phyloP scores from a whole-genome alignment of 2,113 vertebrate genomes.

The crab-eating macaque (Macaca fascicularis) region DNA sequence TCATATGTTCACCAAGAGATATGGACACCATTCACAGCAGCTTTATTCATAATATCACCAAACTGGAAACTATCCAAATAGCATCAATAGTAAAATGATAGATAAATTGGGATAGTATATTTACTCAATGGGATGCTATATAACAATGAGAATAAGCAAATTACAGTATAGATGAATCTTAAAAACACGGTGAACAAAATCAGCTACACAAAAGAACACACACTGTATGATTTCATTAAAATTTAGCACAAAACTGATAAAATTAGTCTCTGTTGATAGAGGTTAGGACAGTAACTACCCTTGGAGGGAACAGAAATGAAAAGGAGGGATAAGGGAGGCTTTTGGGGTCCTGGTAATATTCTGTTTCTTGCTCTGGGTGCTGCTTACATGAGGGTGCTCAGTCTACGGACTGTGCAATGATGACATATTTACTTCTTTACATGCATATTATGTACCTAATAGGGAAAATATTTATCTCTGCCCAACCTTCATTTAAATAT shows the following conservation, averaged over 20 bases:
- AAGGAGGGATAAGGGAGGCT: not conserved
- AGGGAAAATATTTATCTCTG: conserved; percentile 36
- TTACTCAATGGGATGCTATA: not conserved
- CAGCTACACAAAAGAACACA: not conserved
- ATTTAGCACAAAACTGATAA: not conserved
- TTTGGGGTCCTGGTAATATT: not conserved
- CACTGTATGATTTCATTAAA: not conserved
- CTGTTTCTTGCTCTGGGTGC: not conserved
- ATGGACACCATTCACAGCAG: not conserved
- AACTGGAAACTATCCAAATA: conserved; percentile 5
- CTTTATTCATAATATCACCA: not conserved
- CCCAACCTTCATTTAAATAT: conserved; percentile 9
- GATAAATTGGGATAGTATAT: not conserved
- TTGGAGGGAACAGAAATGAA: not conserved
- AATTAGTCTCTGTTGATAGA: not conserved
- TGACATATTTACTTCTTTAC: not conserved
- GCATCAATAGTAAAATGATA: not conserved
- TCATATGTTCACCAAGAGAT: not conserved
- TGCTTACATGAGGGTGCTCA: not conserved
- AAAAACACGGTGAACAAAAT: not conserved
- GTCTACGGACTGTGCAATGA: not conserved
- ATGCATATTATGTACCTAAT: not conserved
- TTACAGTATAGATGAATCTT: not conserved
- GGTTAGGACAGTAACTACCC: not conserved
- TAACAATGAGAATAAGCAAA: not conserved